Conservation (phyloP, 2,888 invertebrate genomes). For the Hylaea fasciaria region DNA sequence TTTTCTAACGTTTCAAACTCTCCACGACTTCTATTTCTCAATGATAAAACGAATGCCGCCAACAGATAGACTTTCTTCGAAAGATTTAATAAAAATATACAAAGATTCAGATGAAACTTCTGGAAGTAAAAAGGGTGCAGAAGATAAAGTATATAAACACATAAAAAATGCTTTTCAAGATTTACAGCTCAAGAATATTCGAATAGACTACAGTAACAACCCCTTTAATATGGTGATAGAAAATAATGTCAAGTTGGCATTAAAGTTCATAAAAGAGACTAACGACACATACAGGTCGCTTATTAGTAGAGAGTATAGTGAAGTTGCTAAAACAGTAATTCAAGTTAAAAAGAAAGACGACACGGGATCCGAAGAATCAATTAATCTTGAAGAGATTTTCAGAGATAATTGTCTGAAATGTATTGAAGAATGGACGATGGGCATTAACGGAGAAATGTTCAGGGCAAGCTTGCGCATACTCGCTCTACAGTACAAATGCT, state of each 20-base stretch:
- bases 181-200: constrained; percentile 66
- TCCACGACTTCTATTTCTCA: constrained; percentile 76
- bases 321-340: constrained; percentile 66
- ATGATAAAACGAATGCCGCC: constrained; percentile 71
- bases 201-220: constrained; percentile 73
- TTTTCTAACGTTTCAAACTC: constrained; percentile 72
- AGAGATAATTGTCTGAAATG: constrained; percentile 72
- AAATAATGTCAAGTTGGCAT: constrained; percentile 71
- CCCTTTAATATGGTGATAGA: constrained; percentile 75
- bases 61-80: constrained; percentile 65
- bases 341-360: constrained; percentile 68
- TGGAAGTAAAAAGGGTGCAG: constrained; percentile 64
- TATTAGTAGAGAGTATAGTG: constrained; percentile 69
- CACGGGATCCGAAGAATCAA: constrained; percentile 55
- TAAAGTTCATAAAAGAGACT: constrained; percentile 67
- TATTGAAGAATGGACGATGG: constrained; percentile 85
- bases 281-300: constrained; percentile 65
- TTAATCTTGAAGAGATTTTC: constrained; percentile 66
- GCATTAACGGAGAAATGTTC: constrained; percentile 83
- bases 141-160: constrained; percentile 72
- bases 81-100: constrained; percentile 70
- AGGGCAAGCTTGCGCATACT: constrained; percentile 75
- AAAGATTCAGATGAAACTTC: constrained; percentile 67
- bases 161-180: constrained; percentile 68
- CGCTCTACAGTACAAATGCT: constrained; percentile 69